A percentile compares a stretch with the other conserved stretches of the same genome.
Evolutionary conservation across 2,797 vertebrate genomes (phyloP).

Genomic region (Sciurus vulgaris): DNA sequence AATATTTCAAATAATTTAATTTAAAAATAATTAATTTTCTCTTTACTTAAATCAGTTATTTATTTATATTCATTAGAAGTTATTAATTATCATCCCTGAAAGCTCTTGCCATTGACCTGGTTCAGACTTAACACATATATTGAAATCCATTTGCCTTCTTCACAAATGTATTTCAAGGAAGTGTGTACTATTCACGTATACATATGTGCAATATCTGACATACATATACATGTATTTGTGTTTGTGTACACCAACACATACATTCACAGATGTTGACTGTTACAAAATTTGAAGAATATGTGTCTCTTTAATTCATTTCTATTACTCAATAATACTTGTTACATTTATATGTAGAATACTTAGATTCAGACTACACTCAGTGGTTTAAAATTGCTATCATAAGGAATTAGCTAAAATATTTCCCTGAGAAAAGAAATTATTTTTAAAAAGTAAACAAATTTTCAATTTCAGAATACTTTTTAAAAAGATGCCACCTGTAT

Average conservation of each 20-base stretch:
- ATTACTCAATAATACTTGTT: too few relatives aligned
- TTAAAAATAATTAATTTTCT: not conserved
- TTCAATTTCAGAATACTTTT: not conserved
- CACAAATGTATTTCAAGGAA: not conserved
- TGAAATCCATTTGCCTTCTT: not conserved
- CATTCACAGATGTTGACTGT: too few relatives aligned
- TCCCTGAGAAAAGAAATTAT: not conserved
- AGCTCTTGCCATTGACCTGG: not conserved
- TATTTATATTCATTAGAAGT: not conserved
- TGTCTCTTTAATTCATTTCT: not conserved
- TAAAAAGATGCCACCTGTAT: not conserved
- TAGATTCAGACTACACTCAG: not conserved
- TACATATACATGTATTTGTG: not conserved
- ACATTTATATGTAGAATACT: too few relatives aligned
- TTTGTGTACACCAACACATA: not conserved
- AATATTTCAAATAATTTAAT: not conserved
- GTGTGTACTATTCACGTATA: not conserved
- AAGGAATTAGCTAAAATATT: not conserved
- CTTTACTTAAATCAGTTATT: not conserved
- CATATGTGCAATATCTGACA: not conserved
- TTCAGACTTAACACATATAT: not conserved
- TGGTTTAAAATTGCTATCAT: not conserved
- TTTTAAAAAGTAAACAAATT: not conserved
- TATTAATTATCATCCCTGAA: not conserved
- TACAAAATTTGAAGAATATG: not conserved